Percentiles rank a stretch among this genome's conserved stretches.
Evolutionary conservation across 92 coral and sea anemone species (phyloP).

Genomic region (Porites cylindrica): DNA sequence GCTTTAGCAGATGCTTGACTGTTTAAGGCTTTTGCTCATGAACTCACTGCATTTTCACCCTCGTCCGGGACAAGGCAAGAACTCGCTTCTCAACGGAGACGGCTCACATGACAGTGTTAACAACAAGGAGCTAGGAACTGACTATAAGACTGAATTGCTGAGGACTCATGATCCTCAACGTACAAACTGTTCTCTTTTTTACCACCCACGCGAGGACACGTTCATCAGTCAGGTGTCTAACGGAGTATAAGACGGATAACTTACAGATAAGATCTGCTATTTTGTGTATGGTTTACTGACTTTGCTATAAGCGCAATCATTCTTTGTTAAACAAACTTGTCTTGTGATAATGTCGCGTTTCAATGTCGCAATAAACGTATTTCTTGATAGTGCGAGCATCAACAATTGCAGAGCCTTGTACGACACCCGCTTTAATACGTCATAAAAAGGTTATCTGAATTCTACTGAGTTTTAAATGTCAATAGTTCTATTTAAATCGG

Average conservation of each 20-base stretch:
- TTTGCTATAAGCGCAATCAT: conserved; percentile 18
- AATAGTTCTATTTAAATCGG: conserved; percentile 1
- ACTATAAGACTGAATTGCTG: background rate
- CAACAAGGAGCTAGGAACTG: background rate
- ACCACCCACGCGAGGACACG: background rate
- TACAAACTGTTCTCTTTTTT: background rate
- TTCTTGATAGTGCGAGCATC: background rate
- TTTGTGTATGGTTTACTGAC: conserved; percentile 8
- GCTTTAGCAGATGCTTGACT: background rate
- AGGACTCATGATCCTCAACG: background rate
- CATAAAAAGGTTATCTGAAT: background rate
- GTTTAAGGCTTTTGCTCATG: background rate
- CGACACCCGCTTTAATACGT: background rate
- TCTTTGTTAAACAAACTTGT: conserved; percentile 19
- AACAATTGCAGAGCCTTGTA: background rate
- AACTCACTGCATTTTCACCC: background rate
- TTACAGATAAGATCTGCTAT: conserved; percentile 40
- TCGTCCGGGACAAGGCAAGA: background rate
- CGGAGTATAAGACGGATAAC: conserved; percentile 8
- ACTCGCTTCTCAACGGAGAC: background rate
- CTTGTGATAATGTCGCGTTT: conserved; percentile 24
- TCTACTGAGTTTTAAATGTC: background rate
- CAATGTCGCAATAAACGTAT: background rate
- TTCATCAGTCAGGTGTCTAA: conserved; percentile 38
- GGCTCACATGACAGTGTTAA: background rate